Percentiles rank a stretch among this genome's conserved stretches.
These are phyloP conservation scores for Ptilodon capucinus DNA, from an alignment of 2,888 invertebrate genomes.

Conservation along the genomic window DNA sequence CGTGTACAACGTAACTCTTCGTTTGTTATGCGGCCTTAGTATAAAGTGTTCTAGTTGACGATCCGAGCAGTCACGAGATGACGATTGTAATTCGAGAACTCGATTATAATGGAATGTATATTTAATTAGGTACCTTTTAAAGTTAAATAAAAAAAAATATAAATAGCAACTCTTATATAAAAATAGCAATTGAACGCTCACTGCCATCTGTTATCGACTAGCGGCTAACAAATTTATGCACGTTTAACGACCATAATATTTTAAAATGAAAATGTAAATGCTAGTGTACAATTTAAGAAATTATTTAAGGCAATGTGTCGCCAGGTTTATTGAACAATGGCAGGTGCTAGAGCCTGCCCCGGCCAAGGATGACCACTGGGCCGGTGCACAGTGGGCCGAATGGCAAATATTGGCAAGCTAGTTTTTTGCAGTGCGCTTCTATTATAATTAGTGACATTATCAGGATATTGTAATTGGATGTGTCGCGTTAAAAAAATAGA, in stretches of 20 bases:
- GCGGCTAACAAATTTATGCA: constrained; percentile 36
- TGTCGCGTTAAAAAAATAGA: too few relatives aligned
- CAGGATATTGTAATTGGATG: constrained; percentile 66
- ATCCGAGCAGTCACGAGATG: constrained; percentile 68
- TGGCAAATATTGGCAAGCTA: constrained; percentile 56
- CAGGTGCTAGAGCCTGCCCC: constrained; percentile 65
- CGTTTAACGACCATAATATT: background rate
- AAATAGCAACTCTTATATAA: constrained; percentile 18
- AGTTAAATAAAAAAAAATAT: constrained; percentile 15
- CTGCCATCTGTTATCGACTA: constrained; percentile 73
- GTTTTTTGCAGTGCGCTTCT: constrained; percentile 60
- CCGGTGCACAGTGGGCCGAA: constrained; percentile 61
- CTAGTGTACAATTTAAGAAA: constrained; percentile 54
- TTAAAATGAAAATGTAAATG: constrained; percentile 9
- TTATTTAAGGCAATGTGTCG: constrained; percentile 74
- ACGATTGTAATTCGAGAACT: constrained; percentile 43
- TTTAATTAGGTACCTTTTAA: too few relatives aligned
- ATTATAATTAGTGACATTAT: constrained; percentile 72
- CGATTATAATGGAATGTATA: constrained; percentile 29
- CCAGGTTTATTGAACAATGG: constrained; percentile 71
- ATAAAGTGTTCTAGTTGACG: constrained; percentile 80
- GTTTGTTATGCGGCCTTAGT: constrained; percentile 60
- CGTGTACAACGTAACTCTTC: constrained; percentile 42
- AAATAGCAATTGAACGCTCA: constrained; percentile 19
- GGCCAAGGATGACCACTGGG: constrained; percentile 73